Evolutionary conservation across 1,140 invertebrate species (phyloP).

Genomic region (Drosophila virilis): DNA sequence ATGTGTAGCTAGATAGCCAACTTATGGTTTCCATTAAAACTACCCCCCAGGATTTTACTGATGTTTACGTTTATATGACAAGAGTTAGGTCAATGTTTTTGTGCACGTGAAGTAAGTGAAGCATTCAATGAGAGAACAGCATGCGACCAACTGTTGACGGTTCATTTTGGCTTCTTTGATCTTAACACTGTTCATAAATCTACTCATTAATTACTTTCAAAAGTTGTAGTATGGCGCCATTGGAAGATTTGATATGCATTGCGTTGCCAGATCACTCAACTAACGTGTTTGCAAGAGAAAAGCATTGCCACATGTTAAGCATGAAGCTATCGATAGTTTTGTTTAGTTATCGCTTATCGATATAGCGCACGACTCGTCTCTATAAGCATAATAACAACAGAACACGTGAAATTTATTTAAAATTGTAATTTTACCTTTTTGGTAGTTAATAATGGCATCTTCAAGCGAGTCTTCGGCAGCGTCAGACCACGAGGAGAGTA

Average conservation of each 20-base stretch:
- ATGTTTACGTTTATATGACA: conserved; percentile 41
- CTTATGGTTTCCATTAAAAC: conserved; percentile 65
- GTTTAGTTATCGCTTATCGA: not conserved
- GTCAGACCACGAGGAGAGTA: conserved; percentile 39
- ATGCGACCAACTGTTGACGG: conserved; percentile 47
- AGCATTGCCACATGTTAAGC: not conserved
- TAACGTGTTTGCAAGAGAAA: not conserved
- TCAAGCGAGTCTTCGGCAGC: conserved; percentile 39
- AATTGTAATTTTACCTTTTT: not conserved
- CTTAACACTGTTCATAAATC: not conserved
- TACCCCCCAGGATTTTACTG: conserved; percentile 23
- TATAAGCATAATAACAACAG: conserved; percentile 27
- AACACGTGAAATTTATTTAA: conserved; percentile 39
- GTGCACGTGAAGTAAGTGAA: conserved; percentile 14
- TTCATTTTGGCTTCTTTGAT: not conserved
- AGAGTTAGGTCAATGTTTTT: conserved; percentile 63
- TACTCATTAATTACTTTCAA: not conserved
- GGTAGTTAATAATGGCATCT: conserved; percentile 37
- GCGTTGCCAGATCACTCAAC: not conserved
- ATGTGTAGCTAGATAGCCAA: conserved; percentile 47
- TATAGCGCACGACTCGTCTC: not conserved
- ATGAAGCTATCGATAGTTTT: not conserved
- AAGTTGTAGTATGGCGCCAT: not conserved
- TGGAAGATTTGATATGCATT: not conserved
- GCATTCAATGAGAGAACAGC: conserved; percentile 11